A percentile compares a stretch with the other conserved stretches of the same genome.
Evolutionary conservation across 2,797 vertebrate species (phyloP).

Genomic region (Agapornis canus): DNA sequence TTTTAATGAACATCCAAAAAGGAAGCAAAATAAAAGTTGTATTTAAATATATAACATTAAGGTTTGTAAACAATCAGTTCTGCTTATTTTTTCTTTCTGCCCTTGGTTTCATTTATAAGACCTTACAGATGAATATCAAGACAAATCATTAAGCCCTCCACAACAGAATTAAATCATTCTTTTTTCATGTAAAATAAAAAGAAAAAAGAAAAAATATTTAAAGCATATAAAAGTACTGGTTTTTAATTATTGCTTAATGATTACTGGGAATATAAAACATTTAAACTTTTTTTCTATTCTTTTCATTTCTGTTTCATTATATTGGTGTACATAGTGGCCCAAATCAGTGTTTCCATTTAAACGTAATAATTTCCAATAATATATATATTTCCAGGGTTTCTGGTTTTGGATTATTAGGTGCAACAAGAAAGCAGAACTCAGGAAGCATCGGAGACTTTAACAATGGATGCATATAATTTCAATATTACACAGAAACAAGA

Average conservation of each 20-base stretch:
- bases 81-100: neutral
- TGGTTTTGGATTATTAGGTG: neutral
- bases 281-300: neutral
- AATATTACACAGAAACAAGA: neutral
- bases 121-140: neutral
- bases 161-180: neutral
- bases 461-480: neutral
- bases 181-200: neutral
- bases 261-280: neutral
- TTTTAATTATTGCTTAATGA: neutral
- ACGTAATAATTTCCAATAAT: neutral
- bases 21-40: neutral
- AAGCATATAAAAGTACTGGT: neutral
- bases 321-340: neutral
- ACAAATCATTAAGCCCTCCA: neutral
- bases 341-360: neutral
- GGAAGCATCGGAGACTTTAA: neutral
- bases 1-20: neutral
- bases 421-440: neutral
- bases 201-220: neutral
- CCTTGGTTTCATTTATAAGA: neutral
- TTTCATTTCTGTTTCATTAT: neutral
- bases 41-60: neutral
- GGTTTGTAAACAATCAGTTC: neutral
- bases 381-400: neutral